Evolutionary conservation across 2,888 invertebrate species (phyloP), one percentile per base, ranked within the genome.

Genomic region (Tolmerus cingulatus): DNA sequence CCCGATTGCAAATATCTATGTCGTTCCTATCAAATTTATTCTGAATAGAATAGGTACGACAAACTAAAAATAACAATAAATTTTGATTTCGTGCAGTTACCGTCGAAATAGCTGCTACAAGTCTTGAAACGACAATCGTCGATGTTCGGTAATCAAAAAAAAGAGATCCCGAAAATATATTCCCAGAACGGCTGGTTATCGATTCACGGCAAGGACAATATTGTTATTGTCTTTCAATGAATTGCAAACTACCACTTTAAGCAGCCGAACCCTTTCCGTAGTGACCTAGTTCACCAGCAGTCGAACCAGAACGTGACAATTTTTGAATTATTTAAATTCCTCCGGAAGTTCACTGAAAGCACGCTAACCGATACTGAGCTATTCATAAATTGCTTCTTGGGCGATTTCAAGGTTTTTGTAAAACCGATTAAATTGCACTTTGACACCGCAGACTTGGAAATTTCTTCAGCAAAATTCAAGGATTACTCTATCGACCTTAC

Each of bases 221-320:
- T 74, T 37, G 8, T 85, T 74, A 74, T 85, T 74, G 74, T 37
- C 85, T 85, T 85, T 30, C 85, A 74, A 85, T 85, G 37, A 85
- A 46, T 85, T 85, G 85, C 74, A 85, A 74, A 66, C 66, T 84
- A 66, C 23, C 12, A 9, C 40, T 66, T 57, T 57, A 66, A 66
- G 57, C 30, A n/a, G 85, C n/a, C 30, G 51, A 74, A 85, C 46
- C n/a, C 16, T 2, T 43, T 46, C 43, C 46, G n/a, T 85, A 27
- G 14, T 74, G 85, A 85, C 85, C 85, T 46, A 85, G 74, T 85
- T 85, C 34, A 0, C 40, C 76, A 76, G 16, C 37, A 66, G n/a
- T 19, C 19, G n/a, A 12, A 1, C 23, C 27, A 66, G 27, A 8
- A 27, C 51, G 16, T 51, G n/a, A 51, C 23, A 66, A 66, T 66